Evolutionary conservation across 2,113 vertebrate species (phyloP), one percentile per base, ranked within the genome.

Genomic region (Syngnathus scovelli): DNA sequence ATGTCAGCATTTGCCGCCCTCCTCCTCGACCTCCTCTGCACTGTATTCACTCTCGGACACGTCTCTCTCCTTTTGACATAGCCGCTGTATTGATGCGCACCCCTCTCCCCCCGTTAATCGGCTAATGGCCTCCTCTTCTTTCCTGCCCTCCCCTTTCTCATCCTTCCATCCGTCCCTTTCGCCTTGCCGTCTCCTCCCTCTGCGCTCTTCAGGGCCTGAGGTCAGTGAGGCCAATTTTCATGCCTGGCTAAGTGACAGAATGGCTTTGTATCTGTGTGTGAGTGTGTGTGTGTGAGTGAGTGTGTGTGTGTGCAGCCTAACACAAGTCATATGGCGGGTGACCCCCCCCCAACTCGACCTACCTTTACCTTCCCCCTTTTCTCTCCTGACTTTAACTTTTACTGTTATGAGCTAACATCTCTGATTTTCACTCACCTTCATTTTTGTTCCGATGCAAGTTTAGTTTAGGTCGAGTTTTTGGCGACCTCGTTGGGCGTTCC

Each of bases 81-180:
- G 56, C 80, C 71, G 69, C 77, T 83, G 83, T 89, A 90, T 89
- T 83, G 90, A 90, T 89, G 89, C 85, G 80, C 83, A 86, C 74
- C 37, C 0, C 11, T 16, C 59, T 38, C 19, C 18, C 60, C 38
- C 61, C 82, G 86, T 89, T 91, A 91, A 90, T 92, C 89, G 86
- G 87, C 90, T 91, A 92, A 92, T 92, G 88, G 90, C 86, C 79
- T 90, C 80, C 72, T 84, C 78, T 80, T 84, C 83, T 87, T 83
- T 74, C 68, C 81, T 77, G 77, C 82, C 78, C 67, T 65, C 85
- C 82, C 78, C 84, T 82, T 83, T 75, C 70, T 66, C 79, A 79
- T 78, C 75, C 72, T 55, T 78, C 68, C 78, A 68, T 86, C 77
- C 71, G 46, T 83, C 66, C 73, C 74, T 82, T 80, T 71, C 51